Conservation (phyloP, 2,113 vertebrate species). For the Suricata suricatta region DNA sequence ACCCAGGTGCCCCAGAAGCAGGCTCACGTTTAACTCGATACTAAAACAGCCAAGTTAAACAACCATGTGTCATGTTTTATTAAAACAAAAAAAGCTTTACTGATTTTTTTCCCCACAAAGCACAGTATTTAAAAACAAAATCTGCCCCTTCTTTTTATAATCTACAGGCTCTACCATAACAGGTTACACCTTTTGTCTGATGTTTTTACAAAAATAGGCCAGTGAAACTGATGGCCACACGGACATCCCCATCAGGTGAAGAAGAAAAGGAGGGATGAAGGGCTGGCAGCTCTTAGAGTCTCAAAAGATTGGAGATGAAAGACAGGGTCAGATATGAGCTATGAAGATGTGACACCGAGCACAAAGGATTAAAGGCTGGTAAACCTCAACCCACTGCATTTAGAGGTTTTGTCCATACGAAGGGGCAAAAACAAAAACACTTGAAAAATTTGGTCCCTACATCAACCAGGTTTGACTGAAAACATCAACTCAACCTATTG, state of each 20-base stretch:
- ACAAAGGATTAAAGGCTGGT: conserved; percentile 17
- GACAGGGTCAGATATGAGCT: not conserved
- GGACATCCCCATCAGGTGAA: not conserved
- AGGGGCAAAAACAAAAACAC: not conserved
- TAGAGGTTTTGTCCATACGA: not conserved
- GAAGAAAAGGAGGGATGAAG: conserved; percentile 42
- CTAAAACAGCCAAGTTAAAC: not conserved
- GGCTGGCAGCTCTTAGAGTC: not conserved
- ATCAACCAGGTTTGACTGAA: conserved; percentile 6
- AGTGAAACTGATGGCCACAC: not conserved
- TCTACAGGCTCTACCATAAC: not conserved
- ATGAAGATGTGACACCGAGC: not conserved
- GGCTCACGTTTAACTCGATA: not conserved
- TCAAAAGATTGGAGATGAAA: conserved; percentile 26
- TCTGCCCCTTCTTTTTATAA: conserved; percentile 12
- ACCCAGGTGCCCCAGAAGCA: not conserved
- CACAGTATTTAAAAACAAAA: not conserved
- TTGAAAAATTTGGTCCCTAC: not conserved
- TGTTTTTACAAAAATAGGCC: conserved; percentile 24
- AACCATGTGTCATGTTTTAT: not conserved
- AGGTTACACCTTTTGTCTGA: not conserved
- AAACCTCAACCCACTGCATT: not conserved
- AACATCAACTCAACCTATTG: not conserved
- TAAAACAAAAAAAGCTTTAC: conserved; percentile 5
- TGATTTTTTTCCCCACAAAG: not conserved